Evolutionary conservation across 2,113 vertebrate genomes (phyloP).

Genomic region (Hyaena hyaena): DNA sequence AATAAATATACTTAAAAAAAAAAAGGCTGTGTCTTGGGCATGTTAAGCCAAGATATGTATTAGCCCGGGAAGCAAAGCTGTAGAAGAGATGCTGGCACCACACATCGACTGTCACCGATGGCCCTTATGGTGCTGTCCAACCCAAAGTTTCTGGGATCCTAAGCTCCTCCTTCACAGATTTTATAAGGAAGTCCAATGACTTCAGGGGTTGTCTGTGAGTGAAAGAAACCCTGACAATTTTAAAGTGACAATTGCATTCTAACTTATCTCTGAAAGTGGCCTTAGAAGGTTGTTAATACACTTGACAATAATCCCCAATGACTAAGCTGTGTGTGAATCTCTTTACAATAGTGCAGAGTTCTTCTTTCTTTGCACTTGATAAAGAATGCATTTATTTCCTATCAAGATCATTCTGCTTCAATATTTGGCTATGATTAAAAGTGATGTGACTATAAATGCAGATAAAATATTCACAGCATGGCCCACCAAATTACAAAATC

Average conservation of each 20-base stretch:
- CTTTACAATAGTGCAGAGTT: constrained; percentile 1
- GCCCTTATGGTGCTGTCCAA: neutral
- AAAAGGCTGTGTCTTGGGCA: neutral
- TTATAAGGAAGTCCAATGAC: neutral
- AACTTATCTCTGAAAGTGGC: neutral
- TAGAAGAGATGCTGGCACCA: fast-evolving
- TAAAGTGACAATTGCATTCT: constrained; percentile 6
- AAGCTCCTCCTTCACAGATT: neutral
- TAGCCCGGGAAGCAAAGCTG: neutral
- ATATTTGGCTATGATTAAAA: constrained; percentile 65
- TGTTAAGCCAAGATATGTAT: neutral
- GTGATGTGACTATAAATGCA: constrained; percentile 53
- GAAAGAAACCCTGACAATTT: constrained; percentile 24
- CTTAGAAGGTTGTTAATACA: neutral
- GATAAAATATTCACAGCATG: constrained; percentile 71
- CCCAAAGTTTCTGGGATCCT: neutral
- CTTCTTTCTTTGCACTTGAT: constrained; percentile 32
- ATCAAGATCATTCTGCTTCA: constrained; percentile 54
- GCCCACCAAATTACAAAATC: constrained; percentile 38
- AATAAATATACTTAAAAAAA: no score
- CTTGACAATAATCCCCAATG: neutral
- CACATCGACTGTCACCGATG: neutral
- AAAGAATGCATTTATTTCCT: constrained; percentile 48
- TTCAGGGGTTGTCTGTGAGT: neutral
- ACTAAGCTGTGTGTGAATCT: neutral